phyloP scores from a whole-genome alignment of 2,797 vertebrate species.

The Lithobates sylvaticus region DNA sequence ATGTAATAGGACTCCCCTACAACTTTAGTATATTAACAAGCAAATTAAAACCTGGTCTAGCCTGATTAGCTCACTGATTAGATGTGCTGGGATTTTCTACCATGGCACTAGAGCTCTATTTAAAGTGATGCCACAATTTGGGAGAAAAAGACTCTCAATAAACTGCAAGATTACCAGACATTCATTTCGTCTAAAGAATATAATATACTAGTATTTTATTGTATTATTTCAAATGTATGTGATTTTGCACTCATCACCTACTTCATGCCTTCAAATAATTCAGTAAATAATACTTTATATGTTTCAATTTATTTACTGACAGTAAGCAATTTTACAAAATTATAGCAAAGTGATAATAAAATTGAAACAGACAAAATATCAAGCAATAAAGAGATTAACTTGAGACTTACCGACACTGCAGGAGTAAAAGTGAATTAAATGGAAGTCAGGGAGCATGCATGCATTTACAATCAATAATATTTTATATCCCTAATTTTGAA shows the following conservation, averaged over 20 bases:
- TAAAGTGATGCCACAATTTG: too few species aligned
- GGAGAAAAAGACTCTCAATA: neutral
- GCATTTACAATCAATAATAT: slow-evolving; percentile 47
- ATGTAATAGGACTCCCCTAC: too few species aligned
- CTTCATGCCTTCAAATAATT: neutral
- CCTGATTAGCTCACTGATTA: too few species aligned
- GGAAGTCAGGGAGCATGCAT: slow-evolving; percentile 21
- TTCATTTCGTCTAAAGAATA: neutral
- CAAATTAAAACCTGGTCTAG: too few species aligned
- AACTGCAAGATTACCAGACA: neutral
- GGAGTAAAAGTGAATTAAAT: slow-evolving; percentile 5
- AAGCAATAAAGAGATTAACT: slow-evolving; percentile 15
- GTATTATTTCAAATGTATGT: neutral
- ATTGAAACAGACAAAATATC: slow-evolving; percentile 31
- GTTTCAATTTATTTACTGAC: slow-evolving; percentile 19
- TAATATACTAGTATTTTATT: neutral
- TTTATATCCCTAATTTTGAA: slow-evolving; percentile 45
- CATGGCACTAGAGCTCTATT: too few species aligned
- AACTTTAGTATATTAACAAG: too few species aligned
- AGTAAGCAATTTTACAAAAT: neutral
- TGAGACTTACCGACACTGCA: neutral
- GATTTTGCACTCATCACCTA: neutral
- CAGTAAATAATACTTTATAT: neutral
- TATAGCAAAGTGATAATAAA: slow-evolving; percentile 24
- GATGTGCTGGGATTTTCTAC: too few species aligned